Conservation (phyloP, 2,888 invertebrate genomes). For the Fragum fragum region DNA sequence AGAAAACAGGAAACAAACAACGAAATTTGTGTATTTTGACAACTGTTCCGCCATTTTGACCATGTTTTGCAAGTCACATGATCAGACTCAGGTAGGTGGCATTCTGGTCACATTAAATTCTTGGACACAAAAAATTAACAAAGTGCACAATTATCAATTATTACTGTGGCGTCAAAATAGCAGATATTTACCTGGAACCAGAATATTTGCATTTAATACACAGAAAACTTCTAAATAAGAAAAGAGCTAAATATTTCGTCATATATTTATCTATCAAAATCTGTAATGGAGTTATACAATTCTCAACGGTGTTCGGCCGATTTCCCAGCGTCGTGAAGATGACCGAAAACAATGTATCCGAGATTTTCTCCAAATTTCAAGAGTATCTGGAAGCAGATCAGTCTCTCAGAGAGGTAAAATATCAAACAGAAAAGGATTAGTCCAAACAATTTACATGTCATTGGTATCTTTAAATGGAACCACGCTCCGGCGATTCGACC, state of each 20-base stretch:
- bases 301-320: too few relatives aligned
- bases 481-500: neutral
- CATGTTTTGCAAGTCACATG: neutral
- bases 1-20: neutral
- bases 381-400: constrained; percentile 93
- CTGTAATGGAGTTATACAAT: too few relatives aligned
- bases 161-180: too few relatives aligned
- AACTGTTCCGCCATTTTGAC: constrained; percentile 8
- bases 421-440: neutral
- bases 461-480: neutral
- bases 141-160: too few relatives aligned
- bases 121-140: too few relatives aligned
- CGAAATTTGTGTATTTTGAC: neutral
- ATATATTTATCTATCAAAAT: too few relatives aligned
- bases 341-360: constrained; percentile 43
- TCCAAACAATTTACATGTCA: neutral
- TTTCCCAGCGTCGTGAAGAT: neutral
- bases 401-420: constrained; percentile 92
- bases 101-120: too few relatives aligned
- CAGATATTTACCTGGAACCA: too few relatives aligned
- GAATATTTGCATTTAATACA: too few relatives aligned
- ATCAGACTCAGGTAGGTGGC: neutral
- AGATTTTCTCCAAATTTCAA: constrained; percentile 92
- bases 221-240: too few relatives aligned
- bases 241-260: too few relatives aligned